Base-by-base conservation (phyloP, 2,113 vertebrate species). In the Carlito syrichta region DNA sequence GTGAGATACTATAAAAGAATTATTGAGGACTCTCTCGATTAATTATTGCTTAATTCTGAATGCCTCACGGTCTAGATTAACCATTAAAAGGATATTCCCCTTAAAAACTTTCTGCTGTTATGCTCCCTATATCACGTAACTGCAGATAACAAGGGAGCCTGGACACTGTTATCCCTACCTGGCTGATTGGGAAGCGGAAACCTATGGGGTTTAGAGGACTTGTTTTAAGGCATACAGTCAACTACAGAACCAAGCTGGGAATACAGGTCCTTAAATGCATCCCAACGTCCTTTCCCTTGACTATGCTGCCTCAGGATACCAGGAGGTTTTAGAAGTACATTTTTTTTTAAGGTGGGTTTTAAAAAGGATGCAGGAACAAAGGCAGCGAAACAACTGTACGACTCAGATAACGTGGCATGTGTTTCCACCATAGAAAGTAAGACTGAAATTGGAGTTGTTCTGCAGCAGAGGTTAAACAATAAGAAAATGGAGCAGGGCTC, bases 41-140 rank as follows among this genome's bases (percentile, higher is more conserved):
- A 86, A 63, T 95, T 97, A 86, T 76, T 86, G 77, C n/a, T 84
- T 93, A 93, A 92, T 90, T 96, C n/a, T 77, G 43, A 87, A 88
- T 91, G 88, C 89, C 35, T 40, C 16, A 71, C 40, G 91, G 50
- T 90, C 58, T 52, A 81, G 56, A 66, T 92, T 94, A 83, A 83
- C 74, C 96, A 83, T 60, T 74, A 88, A 97, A 93, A 93, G 20
- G 14, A n/a, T 91, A 89, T 78, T 89, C 9, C 8, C 45, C 20
- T 86, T 13, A 63, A 73, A 89, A 66, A 14, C 86, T 92, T 89
- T 58, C 78, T 83, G 73, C 8, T 88, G 35, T 8, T 94, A 1
- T 43, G 25, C 25, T 95, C 48, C 43, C 43, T 95, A 48, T 50
- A 38, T 52, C 86, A 63, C 73, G 69, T 58, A 74, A 69, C 10